Conservation (phyloP, 1,140 invertebrate species). For the Sesamia nonagrioides region DNA sequence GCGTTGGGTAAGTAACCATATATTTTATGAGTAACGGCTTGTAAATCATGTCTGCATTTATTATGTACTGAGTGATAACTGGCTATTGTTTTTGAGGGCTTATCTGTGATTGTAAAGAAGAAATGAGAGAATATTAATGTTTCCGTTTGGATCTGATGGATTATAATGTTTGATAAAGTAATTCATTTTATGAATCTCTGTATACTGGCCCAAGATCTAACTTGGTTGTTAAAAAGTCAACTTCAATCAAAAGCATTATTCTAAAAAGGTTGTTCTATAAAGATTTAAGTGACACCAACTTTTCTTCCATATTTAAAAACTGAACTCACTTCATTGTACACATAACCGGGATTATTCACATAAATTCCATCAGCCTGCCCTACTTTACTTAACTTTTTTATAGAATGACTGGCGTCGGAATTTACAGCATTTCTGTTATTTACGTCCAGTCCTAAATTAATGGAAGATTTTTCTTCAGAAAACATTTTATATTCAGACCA, state of each 20-base stretch:
- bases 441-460: slow-evolving; percentile 31
- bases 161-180: background rate
- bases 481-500: slow-evolving; percentile 70
- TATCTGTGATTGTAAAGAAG: slow-evolving; percentile 13
- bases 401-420: slow-evolving; percentile 1
- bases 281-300: background rate
- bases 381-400: slow-evolving; percentile 20
- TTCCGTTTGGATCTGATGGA: background rate
- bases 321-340: slow-evolving; percentile 11
- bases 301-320: slow-evolving; percentile 1
- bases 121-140: slow-evolving; percentile 3
- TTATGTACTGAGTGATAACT: slow-evolving; percentile 39
- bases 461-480: slow-evolving; percentile 44
- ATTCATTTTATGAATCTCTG: no score
- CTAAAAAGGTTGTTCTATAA: background rate
- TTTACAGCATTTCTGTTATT: slow-evolving; percentile 6
- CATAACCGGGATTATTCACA: slow-evolving; percentile 21
- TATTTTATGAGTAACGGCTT: slow-evolving; percentile 52
- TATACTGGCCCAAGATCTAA: no score
- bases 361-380: slow-evolving; percentile 22
- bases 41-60: slow-evolving; percentile 46
- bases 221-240: background rate
- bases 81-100: slow-evolving; percentile 32
- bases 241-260: no score
- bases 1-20: slow-evolving; percentile 46